phyloP scores from a whole-genome alignment of 2,113 vertebrate species.

The Phocoena sinus region DNA sequence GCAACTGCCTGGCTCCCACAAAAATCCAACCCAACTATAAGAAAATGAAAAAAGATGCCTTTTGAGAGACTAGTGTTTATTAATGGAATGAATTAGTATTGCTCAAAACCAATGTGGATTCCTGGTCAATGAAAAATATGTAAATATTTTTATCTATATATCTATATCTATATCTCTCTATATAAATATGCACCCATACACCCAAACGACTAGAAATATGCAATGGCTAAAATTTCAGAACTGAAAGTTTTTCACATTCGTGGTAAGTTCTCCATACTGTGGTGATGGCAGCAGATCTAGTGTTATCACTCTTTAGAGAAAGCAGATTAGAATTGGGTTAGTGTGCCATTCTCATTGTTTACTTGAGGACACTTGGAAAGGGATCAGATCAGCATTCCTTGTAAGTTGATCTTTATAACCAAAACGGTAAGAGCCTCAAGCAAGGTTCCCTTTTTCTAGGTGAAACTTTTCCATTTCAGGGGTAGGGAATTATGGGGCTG shows the following conservation, averaged over 20 bases:
- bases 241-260: background rate
- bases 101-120: background rate
- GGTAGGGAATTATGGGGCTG: background rate
- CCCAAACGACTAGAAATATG: background rate
- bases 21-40: conserved; percentile 37
- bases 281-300: background rate
- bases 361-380: background rate
- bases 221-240: background rate
- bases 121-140: conserved; percentile 44
- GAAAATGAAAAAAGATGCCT: conserved; percentile 63
- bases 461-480: background rate
- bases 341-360: background rate
- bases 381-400: background rate
- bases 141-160: too few species aligned
- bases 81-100: background rate
- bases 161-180: background rate
- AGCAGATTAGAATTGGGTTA: background rate
- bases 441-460: background rate
- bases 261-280: background rate
- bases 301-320: background rate
- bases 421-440: background rate
- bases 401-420: background rate
- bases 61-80: conserved; percentile 50
- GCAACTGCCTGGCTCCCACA: conserved; percentile 13
- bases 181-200: background rate